Evolutionary conservation across 2,888 invertebrate species (phyloP).

Genomic region (Sarcophaga subvicina): DNA sequence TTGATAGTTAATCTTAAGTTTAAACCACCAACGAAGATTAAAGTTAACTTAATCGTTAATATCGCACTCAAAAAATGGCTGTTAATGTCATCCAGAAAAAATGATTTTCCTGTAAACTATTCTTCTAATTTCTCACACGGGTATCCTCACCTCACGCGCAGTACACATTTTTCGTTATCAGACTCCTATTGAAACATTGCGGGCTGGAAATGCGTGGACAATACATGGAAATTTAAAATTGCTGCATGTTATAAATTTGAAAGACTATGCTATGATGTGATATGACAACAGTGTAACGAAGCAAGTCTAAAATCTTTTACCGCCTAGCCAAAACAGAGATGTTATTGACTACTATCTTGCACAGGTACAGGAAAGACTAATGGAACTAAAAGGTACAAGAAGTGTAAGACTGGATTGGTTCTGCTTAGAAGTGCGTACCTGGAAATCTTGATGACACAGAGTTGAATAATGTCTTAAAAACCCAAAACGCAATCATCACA

Average conservation of each 20-base stretch:
- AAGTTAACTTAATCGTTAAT: too few species aligned
- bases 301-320: slow-evolving; percentile 34
- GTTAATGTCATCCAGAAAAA: too few species aligned
- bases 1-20: too few species aligned
- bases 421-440: background rate
- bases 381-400: background rate
- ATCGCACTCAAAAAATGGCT: too few species aligned
- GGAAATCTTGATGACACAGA: background rate
- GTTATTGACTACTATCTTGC: background rate
- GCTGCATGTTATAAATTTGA: background rate
- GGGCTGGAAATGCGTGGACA: background rate
- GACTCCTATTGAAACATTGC: background rate
- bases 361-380: slow-evolving; percentile 1
- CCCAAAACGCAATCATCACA: background rate
- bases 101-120: too few species aligned
- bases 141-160: too few species aligned
- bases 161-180: background rate
- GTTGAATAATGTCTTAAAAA: too few species aligned
- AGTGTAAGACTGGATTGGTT: background rate
- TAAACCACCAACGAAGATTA: too few species aligned
- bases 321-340: background rate
- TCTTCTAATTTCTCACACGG: too few species aligned
- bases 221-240: too few species aligned
- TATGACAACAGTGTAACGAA: background rate
- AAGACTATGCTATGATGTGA: background rate